Percentiles rank a stretch among this genome's conserved stretches.
These are phyloP conservation scores for Meloidogyne chitwoodi DNA, from an alignment of 1,140 invertebrate genomes.

Conservation along the genomic window DNA sequence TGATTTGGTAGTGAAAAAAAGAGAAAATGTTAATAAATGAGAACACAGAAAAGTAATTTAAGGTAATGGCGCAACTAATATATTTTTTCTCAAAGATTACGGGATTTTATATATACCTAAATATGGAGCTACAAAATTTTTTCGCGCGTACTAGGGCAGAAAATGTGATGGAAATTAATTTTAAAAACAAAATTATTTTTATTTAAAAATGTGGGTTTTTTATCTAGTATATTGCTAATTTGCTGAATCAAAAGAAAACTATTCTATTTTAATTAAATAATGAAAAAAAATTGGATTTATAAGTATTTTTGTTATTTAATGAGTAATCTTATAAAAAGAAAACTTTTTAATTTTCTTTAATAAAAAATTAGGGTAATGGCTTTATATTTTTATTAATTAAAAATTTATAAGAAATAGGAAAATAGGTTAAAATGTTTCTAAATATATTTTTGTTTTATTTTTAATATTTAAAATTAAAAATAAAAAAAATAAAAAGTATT, in stretches of 20 bases:
- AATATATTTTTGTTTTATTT: not conserved
- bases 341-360: not conserved
- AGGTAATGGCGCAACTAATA: not conserved
- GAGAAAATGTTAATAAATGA: not conserved
- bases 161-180: not conserved
- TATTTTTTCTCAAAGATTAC: not conserved
- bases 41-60: not conserved
- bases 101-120: not conserved
- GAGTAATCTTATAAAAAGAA: not conserved
- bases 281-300: not conserved
- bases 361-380: not conserved
- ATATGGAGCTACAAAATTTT: not conserved
- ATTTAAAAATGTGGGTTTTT: not conserved
- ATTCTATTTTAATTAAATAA: not conserved
- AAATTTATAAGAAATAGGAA: not conserved
- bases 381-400: not conserved
- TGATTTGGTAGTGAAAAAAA: not conserved
- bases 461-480: not conserved
- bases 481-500: not conserved
- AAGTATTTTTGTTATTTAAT: not conserved
- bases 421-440: not conserved
- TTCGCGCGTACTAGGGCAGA: not conserved
- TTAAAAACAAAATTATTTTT: not conserved
- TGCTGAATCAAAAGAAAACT: not conserved
- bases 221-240: not conserved